These are phyloP conservation scores for Geodia barretti DNA, from an alignment of 37 sponge, comb jelly and placozoan genomes.

Conservation along the genomic window DNA sequence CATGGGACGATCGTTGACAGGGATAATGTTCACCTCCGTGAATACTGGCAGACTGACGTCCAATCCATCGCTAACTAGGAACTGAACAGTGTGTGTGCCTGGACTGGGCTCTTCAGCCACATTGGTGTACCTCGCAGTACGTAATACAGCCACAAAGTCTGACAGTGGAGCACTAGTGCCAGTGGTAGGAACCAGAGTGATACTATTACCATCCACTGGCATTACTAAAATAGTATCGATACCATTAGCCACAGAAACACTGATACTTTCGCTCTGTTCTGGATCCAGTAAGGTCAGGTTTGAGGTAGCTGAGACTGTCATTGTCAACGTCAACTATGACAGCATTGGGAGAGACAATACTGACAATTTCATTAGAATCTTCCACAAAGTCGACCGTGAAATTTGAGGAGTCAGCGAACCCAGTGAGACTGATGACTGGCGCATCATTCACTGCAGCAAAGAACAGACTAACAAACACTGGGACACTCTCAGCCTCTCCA, in stretches of 20 bases:
- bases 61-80: constrained; percentile 64
- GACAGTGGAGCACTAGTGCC: not conserved
- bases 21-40: constrained; percentile 11
- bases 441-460: constrained; percentile 63
- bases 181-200: constrained; percentile 5
- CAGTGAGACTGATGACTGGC: constrained; percentile 57
- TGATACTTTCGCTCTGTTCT: constrained; percentile 21
- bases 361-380: constrained; percentile 12
- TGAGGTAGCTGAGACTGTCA: constrained; percentile 16
- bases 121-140: constrained; percentile 55
- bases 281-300: constrained; percentile 12
- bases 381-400: constrained; percentile 39
- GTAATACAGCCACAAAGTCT: constrained; percentile 36
- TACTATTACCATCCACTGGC: not conserved
- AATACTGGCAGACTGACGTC: constrained; percentile 21
- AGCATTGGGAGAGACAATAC: constrained; percentile 8
- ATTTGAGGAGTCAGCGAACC: not conserved
- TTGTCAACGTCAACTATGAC: constrained; percentile 66
- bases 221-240: not conserved
- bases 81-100: constrained; percentile 23
- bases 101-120: constrained; percentile 67
- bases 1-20: constrained; percentile 66
- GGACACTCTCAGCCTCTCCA: constrained; percentile 22
- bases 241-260: not conserved
- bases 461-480: constrained; percentile 12